Base-by-base conservation (phyloP, 2,113 vertebrate species). In the Romanogobio albipinnatus region DNA sequence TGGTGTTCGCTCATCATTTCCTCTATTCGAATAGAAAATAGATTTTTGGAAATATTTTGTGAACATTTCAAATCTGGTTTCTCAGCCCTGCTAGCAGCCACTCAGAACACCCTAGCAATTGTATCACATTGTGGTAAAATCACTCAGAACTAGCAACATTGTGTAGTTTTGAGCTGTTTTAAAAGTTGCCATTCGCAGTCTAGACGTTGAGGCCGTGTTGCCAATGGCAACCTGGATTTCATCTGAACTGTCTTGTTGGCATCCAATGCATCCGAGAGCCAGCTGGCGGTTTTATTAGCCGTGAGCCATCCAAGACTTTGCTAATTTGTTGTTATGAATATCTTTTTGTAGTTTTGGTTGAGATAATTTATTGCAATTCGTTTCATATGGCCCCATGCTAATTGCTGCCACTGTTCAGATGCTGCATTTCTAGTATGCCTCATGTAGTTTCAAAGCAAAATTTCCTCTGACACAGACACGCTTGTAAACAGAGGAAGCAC, bases 111-210 rank as follows among this genome's bases (percentile, higher is more conserved):
- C 68, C 33, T 36, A 33, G 64, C 29, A 47, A 1, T 73, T 73
- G 22, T 14, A 47, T 73, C 19, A 4, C 39, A 5, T 10, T 45
- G 39, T 45, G 68, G 19, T 45, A 45, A 71, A 71, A 45, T 6
- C 4, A 1, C 39, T n/a, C 4, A 5, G 36, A 33, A 66, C 62
- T 68, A 24, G 39, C 3, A 73, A 47, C 39, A 24, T 43, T 11
- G 17, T 56, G 17, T 47, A 61, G 15, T 36, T 59, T 9, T 59
- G 29, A 29, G 11, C 58, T 33, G 39, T 79, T 61, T 78, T 61
- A 24, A 61, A 78, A 33, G 76, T 61, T 78, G 19, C 61, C 22
- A 79, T 61, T 79, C 56, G 58, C 29, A 62, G 33, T 79, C 76
- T 79, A 79, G 76, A 79, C 36, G 0, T 17, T 17, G 76, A 61